Evolutionary conservation across 1,140 invertebrate species (phyloP).

Genomic region (Calephelis virginiensis): DNA sequence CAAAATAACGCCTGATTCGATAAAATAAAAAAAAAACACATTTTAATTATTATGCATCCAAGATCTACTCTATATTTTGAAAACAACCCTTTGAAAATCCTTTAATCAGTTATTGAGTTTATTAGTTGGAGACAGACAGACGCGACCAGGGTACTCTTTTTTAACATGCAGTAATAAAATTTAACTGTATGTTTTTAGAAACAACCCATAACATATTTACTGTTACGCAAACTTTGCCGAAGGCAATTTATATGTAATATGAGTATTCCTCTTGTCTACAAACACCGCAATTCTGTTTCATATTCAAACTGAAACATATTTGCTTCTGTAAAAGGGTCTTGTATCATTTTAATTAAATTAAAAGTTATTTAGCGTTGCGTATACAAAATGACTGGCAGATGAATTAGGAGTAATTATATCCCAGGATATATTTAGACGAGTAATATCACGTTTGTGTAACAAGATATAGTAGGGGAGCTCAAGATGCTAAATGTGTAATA

Average conservation of each 20-base stretch:
- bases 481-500: too few relatives aligned
- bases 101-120: too few relatives aligned
- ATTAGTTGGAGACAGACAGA: too few relatives aligned
- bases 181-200: not conserved
- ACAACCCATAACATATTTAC: not conserved
- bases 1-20: too few relatives aligned
- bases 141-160: too few relatives aligned
- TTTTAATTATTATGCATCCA: too few relatives aligned
- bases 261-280: conserved; percentile 28
- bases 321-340: conserved; percentile 2
- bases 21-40: too few relatives aligned
- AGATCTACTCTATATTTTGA: too few relatives aligned
- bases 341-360: conserved; percentile 14
- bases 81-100: too few relatives aligned
- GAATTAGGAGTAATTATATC: not conserved
- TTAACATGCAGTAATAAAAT: too few relatives aligned
- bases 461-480: too few relatives aligned
- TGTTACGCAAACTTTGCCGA: not conserved
- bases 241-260: conserved; percentile 33
- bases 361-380: not conserved
- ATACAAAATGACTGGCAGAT: not conserved
- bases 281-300: conserved; percentile 29
- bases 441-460: too few relatives aligned
- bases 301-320: conserved; percentile 31
- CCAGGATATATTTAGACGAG: not conserved